Base-by-base conservation (phyloP, 2,797 vertebrate genomes). In the Cirrhinus molitorella region DNA sequence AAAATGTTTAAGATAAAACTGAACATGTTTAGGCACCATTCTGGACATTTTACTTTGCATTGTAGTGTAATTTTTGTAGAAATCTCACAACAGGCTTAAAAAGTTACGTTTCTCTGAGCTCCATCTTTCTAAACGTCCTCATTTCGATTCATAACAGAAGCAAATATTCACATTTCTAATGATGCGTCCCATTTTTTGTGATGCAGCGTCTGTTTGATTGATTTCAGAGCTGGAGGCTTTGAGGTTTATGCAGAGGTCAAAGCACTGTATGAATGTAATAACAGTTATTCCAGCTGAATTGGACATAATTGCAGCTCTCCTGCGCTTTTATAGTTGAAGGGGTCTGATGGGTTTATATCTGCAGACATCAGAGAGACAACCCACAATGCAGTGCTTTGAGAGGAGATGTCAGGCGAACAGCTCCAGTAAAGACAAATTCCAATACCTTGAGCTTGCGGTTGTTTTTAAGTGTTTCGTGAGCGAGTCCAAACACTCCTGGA, bases 401-500 rank as follows among this genome's bases (percentile, higher is more conserved):
- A 77, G 45, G 47, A 37, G 53, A 77, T 66, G 53, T 66, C 31
- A 53, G 65, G 59, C 31, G 45, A 83, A 80, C n/a, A 47, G 53
- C 49, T 75, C 75, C 77, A 51, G 74, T 67, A 28, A 57, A 55
- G 45, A 68, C 12, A 80, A 59, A 80, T 81, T 19, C 47, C 47
- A 63, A n/a, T 49, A 57, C 67, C 63, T 78, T 79, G 55, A 86
- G 71, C 80, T 72, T 85, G 73, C 74, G n/a, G 63, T 76, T 85
- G 67, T 81, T 59, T 86, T 81, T 67, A 70, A 87, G 63, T 53
- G 40, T 40, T 51, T 77, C 65, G 7, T n/a, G 25, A 80, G 55
- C 81, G 51, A 84, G 85, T 80, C 79, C 57, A 19, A 77, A 83
- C 81, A 72, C 37, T 63, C n/a, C 51, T 82, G 81, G 71, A 82